Evolutionary conservation across 2,113 vertebrate species (phyloP).

Genomic region (Ophiodon elongatus): DNA sequence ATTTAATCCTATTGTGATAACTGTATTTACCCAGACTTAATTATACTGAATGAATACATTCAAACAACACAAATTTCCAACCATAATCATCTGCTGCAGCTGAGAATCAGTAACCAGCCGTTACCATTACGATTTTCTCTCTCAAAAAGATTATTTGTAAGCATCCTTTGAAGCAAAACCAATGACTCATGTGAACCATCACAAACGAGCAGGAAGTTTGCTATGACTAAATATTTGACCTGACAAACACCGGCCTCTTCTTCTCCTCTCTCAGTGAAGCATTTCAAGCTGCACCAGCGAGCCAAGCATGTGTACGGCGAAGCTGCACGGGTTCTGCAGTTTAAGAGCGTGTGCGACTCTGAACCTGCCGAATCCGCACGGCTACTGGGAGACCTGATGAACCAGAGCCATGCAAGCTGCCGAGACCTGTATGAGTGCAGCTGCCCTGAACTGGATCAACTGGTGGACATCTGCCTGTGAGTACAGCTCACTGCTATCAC

Average conservation of each 20-base stretch:
- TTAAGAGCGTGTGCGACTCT: conserved; percentile 89
- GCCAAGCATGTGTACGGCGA: conserved; percentile 95
- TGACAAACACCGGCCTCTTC: background rate
- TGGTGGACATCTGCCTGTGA: conserved; percentile 96
- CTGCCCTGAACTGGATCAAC: conserved; percentile 93
- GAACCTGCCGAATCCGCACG: conserved; percentile 81
- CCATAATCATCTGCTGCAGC: background rate
- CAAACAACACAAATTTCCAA: background rate
- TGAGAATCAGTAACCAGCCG: background rate
- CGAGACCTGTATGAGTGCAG: conserved; percentile 96
- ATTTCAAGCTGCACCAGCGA: conserved; percentile 93
- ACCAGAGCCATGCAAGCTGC: conserved; percentile 95
- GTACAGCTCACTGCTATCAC: conserved; percentile 59
- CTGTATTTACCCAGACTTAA: background rate
- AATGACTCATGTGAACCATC: background rate
- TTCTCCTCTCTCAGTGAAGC: conserved; percentile 80
- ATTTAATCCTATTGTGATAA: background rate
- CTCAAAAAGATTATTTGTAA: background rate
- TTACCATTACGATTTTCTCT: background rate
- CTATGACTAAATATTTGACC: background rate
- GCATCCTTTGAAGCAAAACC: background rate
- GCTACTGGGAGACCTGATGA: conserved; percentile 94
- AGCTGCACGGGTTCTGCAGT: conserved; percentile 91
- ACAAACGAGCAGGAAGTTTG: background rate
- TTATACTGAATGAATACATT: background rate